Evolutionary conservation across 2,113 vertebrate genomes (phyloP).

Genomic region (Cyanoderma ruficeps): DNA sequence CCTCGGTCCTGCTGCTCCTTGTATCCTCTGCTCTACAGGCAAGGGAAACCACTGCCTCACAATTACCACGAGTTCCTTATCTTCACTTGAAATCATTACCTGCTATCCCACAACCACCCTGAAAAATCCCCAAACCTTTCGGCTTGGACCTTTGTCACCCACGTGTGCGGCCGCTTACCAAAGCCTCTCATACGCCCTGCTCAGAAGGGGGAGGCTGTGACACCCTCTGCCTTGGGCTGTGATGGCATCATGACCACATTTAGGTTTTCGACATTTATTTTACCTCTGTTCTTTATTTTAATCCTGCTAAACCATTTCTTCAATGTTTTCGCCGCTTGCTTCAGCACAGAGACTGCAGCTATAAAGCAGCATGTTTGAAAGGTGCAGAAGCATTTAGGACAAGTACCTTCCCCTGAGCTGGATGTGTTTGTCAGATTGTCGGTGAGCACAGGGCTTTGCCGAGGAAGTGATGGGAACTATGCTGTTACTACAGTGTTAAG

Average conservation of each 20-base stretch:
- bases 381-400: neutral
- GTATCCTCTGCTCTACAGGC: fast-evolving
- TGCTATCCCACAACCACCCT: neutral
- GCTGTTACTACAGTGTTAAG: neutral
- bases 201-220: neutral
- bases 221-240: fast-evolving
- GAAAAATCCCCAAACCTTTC: neutral
- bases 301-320: neutral
- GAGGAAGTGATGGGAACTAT: neutral
- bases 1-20: fast-evolving
- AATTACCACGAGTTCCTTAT: fast-evolving
- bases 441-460: neutral
- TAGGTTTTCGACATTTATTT: neutral
- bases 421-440: neutral
- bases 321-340: neutral
- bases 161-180: fast-evolving
- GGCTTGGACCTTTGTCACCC: neutral
- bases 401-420: neutral
- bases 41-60: neutral
- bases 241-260: neutral
- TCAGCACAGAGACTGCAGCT: neutral
- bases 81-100: neutral
- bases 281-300: neutral
- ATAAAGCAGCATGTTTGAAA: neutral
- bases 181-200: fast-evolving